A percentile compares a stretch with the other conserved stretches of the same genome.
Evolutionary conservation across 53 echinoderm and acorn worm species (phyloP).

Genomic region (Holothuria leucospilota): DNA sequence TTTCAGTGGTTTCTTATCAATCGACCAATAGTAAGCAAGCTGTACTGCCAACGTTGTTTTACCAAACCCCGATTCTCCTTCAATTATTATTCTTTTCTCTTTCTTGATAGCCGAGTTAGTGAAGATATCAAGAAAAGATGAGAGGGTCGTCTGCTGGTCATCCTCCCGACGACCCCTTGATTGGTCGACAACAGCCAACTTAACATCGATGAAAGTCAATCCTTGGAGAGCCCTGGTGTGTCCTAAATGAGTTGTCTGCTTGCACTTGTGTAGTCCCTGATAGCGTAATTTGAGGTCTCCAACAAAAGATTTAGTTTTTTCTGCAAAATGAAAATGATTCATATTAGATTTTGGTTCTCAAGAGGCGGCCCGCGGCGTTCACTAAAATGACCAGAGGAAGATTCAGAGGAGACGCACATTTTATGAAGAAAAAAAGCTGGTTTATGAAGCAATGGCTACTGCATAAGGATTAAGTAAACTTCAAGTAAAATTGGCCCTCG

Average conservation of each 20-base stretch:
- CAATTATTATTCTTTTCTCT: conserved; percentile 29
- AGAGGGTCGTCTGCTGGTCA: neutral
- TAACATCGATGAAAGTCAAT: conserved; percentile 14
- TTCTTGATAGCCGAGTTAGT: conserved; percentile 2
- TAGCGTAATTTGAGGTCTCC: conserved; percentile 9
- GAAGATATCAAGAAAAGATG: conserved; percentile 30
- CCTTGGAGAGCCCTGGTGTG: neutral
- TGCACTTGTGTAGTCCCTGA: conserved; percentile 13
- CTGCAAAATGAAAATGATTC: neutral
- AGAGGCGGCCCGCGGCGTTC: too few species aligned
- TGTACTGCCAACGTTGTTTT: conserved; percentile 20
- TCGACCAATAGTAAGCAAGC: conserved; percentile 29
- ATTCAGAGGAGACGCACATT: too few species aligned
- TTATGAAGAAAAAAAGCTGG: too few species aligned
- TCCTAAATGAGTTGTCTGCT: neutral
- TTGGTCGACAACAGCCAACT: conserved; percentile 3
- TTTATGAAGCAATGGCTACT: too few species aligned
- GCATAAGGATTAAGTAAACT: too few species aligned
- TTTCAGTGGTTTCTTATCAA: neutral
- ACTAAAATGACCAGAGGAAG: too few species aligned
- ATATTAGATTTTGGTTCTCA: too few species aligned
- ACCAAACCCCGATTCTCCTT: conserved; percentile 35
- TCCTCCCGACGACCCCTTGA: conserved; percentile 6
- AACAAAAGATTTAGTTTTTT: neutral
- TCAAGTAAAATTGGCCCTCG: too few species aligned